Percentiles rank a stretch among this genome's conserved stretches.
These are phyloP conservation scores for Camelus bactrianus DNA, from an alignment of 2,113 vertebrate species.

Conservation along the genomic window DNA sequence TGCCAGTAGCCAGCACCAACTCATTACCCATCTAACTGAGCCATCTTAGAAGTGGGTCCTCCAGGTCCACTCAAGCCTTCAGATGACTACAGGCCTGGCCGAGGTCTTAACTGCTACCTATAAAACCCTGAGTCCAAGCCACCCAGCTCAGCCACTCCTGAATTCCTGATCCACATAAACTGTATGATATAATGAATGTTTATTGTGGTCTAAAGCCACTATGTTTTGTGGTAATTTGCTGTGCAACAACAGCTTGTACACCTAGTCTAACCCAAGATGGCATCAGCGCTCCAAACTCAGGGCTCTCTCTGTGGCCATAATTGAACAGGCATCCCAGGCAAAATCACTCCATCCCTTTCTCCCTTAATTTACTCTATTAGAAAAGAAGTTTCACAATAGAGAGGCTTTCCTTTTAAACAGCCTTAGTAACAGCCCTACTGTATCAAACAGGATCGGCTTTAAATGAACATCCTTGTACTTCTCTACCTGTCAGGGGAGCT, in stretches of 20 bases:
- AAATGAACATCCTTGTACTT: constrained; percentile 74
- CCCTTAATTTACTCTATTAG: constrained; percentile 60
- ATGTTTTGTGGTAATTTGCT: neutral
- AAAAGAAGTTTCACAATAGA: constrained; percentile 66
- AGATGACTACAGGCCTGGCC: neutral
- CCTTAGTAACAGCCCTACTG: constrained; percentile 63
- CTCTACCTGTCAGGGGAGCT: constrained; percentile 78
- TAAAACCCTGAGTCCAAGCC: neutral
- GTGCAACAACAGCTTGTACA: neutral
- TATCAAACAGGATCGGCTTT: constrained; percentile 78
- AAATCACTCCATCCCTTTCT: constrained; percentile 55
- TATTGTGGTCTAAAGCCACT: neutral
- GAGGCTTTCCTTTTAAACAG: constrained; percentile 66
- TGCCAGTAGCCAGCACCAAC: neutral
- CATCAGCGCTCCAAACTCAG: neutral
- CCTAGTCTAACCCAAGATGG: neutral
- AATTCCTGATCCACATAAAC: neutral
- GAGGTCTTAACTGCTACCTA: neutral
- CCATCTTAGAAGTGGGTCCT: neutral
- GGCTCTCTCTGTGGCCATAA: neutral
- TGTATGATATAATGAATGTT: neutral
- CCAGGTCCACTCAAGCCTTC: neutral
- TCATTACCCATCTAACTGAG: neutral
- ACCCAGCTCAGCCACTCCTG: neutral
- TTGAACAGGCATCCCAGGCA: constrained; percentile 9